Conservation (phyloP, 2,888 invertebrate species). For the Glomeris marginata region DNA sequence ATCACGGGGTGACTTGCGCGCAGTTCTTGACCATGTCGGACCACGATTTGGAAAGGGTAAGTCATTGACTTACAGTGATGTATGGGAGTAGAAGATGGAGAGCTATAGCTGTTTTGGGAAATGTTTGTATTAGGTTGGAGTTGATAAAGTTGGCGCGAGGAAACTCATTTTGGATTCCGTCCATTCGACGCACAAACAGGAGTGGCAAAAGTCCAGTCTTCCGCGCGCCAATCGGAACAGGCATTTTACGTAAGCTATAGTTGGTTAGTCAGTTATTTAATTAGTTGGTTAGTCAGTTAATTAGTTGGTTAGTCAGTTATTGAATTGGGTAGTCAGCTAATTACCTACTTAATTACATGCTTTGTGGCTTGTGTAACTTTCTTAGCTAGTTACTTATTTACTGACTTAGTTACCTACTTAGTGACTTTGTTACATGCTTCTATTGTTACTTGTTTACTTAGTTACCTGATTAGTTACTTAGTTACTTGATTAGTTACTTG, state of each 20-base stretch:
- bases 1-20: constrained; percentile 27
- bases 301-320: too few relatives aligned
- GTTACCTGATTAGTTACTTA: too few relatives aligned
- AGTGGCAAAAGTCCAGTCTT: constrained; percentile 32
- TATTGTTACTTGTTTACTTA: too few relatives aligned
- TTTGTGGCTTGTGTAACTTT: too few relatives aligned
- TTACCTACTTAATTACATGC: too few relatives aligned
- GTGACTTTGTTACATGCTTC: too few relatives aligned
- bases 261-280: too few relatives aligned
- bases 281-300: too few relatives aligned
- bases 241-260: background rate
- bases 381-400: too few relatives aligned
- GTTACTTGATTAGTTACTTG: too few relatives aligned
- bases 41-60: constrained; percentile 28
- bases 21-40: constrained; percentile 29
- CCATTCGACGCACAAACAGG: constrained; percentile 29
- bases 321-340: too few relatives aligned
- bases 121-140: constrained; percentile 24
- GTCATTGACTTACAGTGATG: background rate
- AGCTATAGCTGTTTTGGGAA: constrained; percentile 12
- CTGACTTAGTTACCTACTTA: too few relatives aligned
- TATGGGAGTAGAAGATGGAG: background rate
- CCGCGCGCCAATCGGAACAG: constrained; percentile 20
- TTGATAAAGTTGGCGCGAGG: constrained; percentile 27
- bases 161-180: constrained; percentile 31